phyloP scores from a whole-genome alignment of 2,888 invertebrate species.

The Trachelus tabidus region DNA sequence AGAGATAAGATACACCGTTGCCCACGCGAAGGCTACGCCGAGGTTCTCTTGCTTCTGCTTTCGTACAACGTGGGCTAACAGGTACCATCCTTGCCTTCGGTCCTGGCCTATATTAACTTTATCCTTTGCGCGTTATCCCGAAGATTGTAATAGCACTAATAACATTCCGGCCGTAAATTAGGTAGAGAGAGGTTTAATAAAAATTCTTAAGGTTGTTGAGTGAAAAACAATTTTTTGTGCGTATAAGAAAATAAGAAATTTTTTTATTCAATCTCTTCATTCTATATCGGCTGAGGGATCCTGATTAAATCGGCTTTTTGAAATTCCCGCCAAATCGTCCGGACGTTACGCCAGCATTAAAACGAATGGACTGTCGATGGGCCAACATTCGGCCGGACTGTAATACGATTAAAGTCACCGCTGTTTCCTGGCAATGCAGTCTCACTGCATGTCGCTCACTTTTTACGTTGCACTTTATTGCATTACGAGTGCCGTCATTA shows the following conservation, averaged over 20 bases:
- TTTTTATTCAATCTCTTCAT: neutral
- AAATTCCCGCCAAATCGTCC: neutral
- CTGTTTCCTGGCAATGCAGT: neutral
- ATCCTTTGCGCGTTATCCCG: neutral
- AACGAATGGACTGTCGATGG: neutral
- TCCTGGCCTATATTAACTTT: neutral
- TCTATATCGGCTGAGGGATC: neutral
- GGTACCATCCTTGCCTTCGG: neutral
- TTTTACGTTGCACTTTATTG: neutral
- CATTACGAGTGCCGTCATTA: neutral
- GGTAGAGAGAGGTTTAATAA: neutral
- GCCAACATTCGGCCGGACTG: neutral
- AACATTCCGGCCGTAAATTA: neutral
- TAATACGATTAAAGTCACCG: neutral
- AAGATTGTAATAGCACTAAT: neutral
- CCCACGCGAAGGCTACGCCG: neutral
- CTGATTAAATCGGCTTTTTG: neutral
- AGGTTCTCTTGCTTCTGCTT: neutral
- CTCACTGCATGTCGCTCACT: neutral
- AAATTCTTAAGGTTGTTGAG: neutral
- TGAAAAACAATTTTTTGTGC: too few species aligned
- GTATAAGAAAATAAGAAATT: too few species aligned
- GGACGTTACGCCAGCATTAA: neutral
- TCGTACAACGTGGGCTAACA: neutral
- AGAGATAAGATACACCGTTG: slow-evolving; percentile 30